Base-by-base conservation (phyloP, 1,140 invertebrate genomes). In the Polyergus mexicanus region DNA sequence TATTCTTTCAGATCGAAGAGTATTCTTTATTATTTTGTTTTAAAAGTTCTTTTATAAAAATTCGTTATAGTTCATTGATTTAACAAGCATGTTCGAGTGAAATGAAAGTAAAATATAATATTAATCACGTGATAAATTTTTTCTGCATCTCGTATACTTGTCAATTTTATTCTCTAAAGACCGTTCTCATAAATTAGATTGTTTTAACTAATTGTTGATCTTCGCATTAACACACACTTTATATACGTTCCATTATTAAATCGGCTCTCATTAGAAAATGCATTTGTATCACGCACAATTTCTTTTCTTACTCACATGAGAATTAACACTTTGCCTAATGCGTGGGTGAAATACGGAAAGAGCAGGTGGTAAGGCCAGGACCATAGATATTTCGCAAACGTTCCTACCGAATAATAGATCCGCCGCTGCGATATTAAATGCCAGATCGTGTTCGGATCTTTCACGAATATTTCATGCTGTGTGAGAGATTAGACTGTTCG, bases 341-440 rank as follows among this genome's bases (percentile, higher is more conserved):
- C 56, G 25, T 74, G 28, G 47, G 10, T 54, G 68, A 72, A 83
- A 83, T 83, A 74, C 47, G 78, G 60, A 28, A 60, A 81, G 65
- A 58, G 47, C 22, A 81, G 44, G 22, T 71, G 19, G 16, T 28
- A 71, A 81, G 11, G 25, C 25, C 38, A 60, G 35, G n/a, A 47
- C 35, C 32, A 10, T 69, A 35, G 25, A 25, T 60, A 60, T 62
- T 72, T 72, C 13, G 38, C 68, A 62, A 74, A 38, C 35, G 13
- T 38, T 41, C 5, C 41, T 35, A 25, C 38, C 54, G 25, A 83
- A 83, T 83, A 83, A 83, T 74, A 83, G 13, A 83, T 72, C 6
- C 22, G 35, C 60, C 22, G 13, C 54, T 66, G 54, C 16, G 51
- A 60, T 19, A 35, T 83, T 72, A 83, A 74, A 74, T 19, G 25